Conservation (phyloP, 2,888 invertebrate genomes). For the Nasonia oneida region DNA sequence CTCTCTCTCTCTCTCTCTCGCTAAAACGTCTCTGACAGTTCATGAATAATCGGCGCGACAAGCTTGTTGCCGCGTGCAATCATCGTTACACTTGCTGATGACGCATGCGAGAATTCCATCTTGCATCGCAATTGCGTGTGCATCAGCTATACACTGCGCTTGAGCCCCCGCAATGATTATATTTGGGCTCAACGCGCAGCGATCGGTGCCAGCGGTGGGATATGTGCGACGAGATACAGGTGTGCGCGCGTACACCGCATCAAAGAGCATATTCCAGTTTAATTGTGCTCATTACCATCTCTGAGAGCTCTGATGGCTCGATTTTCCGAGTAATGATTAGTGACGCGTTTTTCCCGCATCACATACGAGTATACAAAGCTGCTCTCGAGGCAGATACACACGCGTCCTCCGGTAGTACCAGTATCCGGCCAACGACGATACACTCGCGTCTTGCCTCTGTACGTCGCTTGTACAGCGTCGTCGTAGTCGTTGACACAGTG, state of each 20-base stretch:
- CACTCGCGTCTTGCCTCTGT: neutral
- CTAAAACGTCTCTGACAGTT: constrained; percentile 14
- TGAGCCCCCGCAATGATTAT: neutral
- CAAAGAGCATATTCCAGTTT: neutral
- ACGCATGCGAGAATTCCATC: constrained; percentile 21
- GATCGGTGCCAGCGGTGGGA: neutral
- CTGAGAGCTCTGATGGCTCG: neutral
- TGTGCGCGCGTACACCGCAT: neutral
- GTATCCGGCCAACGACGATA: neutral
- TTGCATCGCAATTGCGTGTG: neutral
- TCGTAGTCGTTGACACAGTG: constrained; percentile 15
- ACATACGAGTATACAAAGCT: neutral
- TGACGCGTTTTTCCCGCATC: neutral
- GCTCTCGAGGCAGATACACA: neutral
- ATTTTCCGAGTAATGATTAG: neutral
- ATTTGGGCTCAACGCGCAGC: neutral
- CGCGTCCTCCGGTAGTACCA: neutral
- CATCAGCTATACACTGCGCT: neutral
- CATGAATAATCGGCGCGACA: constrained; percentile 43
- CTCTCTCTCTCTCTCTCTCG: neutral
- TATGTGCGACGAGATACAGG: neutral
- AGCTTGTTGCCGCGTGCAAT: constrained; percentile 13
- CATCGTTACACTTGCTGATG: constrained; percentile 32
- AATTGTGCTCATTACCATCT: neutral
- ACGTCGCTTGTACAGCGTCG: neutral